Percentiles rank a stretch among this genome's conserved stretches.
Evolutionary conservation across 2,888 invertebrate genomes (phyloP).

Genomic region (Pycnomerus fuliginosus): DNA sequence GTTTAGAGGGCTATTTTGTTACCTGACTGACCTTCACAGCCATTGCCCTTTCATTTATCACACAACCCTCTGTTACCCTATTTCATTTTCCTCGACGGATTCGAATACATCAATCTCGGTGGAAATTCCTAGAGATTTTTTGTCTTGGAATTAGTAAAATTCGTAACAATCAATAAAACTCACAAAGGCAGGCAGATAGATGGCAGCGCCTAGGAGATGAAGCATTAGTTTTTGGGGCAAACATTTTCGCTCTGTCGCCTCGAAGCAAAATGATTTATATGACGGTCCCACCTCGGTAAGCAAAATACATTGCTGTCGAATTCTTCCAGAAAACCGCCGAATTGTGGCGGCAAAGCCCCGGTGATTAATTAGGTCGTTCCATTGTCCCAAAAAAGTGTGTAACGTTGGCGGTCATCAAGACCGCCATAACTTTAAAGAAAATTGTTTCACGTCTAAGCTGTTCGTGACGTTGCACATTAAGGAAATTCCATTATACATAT

Average conservation of each 20-base stretch:
- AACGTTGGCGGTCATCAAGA: slow-evolving; percentile 2
- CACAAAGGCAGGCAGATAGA: slow-evolving; percentile 7
- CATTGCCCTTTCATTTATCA: slow-evolving; percentile 34
- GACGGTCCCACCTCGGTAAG: slow-evolving; percentile 7
- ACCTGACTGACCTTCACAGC: slow-evolving; percentile 32
- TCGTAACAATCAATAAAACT: no score
- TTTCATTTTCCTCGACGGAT: not conserved
- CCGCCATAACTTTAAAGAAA: slow-evolving; percentile 11
- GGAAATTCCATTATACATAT: slow-evolving; percentile 24
- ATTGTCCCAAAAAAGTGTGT: no score
- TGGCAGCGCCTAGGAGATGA: slow-evolving; percentile 24
- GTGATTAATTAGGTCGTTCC: no score
- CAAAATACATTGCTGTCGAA: no score
- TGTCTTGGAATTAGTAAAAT: no score
- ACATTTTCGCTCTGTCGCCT: slow-evolving; percentile 24
- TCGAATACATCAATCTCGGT: not conserved
- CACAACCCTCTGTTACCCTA: not conserved
- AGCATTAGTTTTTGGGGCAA: slow-evolving; percentile 28
- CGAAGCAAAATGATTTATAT: slow-evolving; percentile 32
- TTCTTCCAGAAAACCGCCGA: no score
- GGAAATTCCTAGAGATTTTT: no score
- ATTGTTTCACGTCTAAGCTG: slow-evolving; percentile 15
- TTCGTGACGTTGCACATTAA: slow-evolving; percentile 23
- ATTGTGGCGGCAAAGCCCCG: no score
- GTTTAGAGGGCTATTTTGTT: slow-evolving; percentile 39